Percentiles rank a stretch among this genome's conserved stretches.
Conservation (phyloP, 2,797 vertebrate species). For the Nannoperca australis region DNA sequence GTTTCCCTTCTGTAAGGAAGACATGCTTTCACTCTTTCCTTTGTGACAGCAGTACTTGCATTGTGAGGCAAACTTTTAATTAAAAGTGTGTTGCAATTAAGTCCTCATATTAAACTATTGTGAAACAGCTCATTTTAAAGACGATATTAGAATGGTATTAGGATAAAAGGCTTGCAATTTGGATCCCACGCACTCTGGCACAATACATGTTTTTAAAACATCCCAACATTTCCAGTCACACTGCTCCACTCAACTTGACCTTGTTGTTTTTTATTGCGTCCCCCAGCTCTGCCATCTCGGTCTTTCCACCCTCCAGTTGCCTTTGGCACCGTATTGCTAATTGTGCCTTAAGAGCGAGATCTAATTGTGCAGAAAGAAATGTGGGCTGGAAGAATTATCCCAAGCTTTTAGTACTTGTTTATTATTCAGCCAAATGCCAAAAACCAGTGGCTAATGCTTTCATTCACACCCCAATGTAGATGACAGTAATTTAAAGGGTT, state of each 20-base stretch:
- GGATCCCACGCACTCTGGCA: slow-evolving; percentile 14
- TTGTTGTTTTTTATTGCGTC: slow-evolving; percentile 46
- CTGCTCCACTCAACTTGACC: slow-evolving; percentile 39
- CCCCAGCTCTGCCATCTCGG: slow-evolving; percentile 20
- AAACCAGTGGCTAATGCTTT: slow-evolving; percentile 56
- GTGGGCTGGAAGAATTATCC: slow-evolving; percentile 55
- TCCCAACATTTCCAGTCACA: slow-evolving; percentile 57
- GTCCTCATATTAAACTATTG: neutral
- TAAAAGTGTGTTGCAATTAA: slow-evolving; percentile 17
- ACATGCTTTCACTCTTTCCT: neutral
- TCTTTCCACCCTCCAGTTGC: slow-evolving; percentile 25
- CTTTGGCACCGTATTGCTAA: slow-evolving; percentile 59
- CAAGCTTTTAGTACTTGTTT: slow-evolving; percentile 68
- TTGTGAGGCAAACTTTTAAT: slow-evolving; percentile 14
- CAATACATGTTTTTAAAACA: slow-evolving; percentile 45
- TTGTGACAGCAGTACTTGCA: neutral
- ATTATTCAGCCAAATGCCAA: slow-evolving; percentile 67
- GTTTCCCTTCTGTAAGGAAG: neutral
- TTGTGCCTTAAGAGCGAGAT: slow-evolving; percentile 66
- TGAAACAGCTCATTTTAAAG: slow-evolving; percentile 20
- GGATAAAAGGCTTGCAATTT: slow-evolving; percentile 28
- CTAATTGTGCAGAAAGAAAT: slow-evolving; percentile 72
- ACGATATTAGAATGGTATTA: slow-evolving; percentile 23
- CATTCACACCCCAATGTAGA: slow-evolving; percentile 30
- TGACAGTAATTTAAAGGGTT: slow-evolving; percentile 44